Conservation (phyloP, 1,140 invertebrate genomes). For the Tetramorium simillimum region DNA sequence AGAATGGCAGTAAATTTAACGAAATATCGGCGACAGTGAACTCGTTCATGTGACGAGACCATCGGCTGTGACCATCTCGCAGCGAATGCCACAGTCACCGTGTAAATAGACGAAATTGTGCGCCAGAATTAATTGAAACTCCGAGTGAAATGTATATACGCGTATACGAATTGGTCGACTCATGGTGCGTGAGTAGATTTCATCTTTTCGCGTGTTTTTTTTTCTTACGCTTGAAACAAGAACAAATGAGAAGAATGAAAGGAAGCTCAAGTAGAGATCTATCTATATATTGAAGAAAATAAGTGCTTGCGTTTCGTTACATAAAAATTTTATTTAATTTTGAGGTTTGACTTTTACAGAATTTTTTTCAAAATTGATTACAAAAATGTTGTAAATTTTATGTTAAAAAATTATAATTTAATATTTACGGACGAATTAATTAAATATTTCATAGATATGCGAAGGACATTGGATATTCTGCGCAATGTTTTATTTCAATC, state of each 20-base stretch:
- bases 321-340: background rate
- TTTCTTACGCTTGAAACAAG: background rate
- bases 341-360: background rate
- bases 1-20: conserved; percentile 42
- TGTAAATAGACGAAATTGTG: conserved; percentile 56
- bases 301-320: background rate
- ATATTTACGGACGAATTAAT: background rate
- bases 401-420: background rate
- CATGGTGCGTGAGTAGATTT: background rate
- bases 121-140: conserved; percentile 57
- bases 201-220: background rate
- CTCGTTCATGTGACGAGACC: conserved; percentile 7
- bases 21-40: conserved; percentile 30
- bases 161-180: conserved; percentile 21
- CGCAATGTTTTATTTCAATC: background rate
- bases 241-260: background rate
- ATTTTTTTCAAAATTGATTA: background rate
- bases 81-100: conserved; percentile 16
- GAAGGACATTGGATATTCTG: background rate
- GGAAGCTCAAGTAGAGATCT: background rate
- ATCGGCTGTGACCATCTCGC: conserved; percentile 37
- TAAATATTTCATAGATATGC: background rate
- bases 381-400: background rate
- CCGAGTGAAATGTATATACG: conserved; percentile 29
- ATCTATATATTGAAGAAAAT: background rate